Evolutionary conservation across 2,797 vertebrate species (phyloP).

Genomic region (Lophius americanus): DNA sequence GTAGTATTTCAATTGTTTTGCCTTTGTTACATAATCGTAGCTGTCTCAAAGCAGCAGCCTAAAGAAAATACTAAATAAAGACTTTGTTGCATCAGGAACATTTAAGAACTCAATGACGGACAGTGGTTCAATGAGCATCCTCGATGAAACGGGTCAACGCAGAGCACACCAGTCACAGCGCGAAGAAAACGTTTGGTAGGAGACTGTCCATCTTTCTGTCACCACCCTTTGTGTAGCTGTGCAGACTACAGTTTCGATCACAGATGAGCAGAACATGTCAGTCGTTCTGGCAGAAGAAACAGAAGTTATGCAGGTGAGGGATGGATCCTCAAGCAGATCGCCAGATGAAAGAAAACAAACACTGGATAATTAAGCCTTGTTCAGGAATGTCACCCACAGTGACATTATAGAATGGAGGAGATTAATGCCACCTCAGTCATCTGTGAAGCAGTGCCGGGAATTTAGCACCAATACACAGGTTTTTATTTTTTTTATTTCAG

Average conservation of each 20-base stretch:
- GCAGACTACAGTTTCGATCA: constrained; percentile 34
- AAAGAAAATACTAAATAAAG: constrained; percentile 29
- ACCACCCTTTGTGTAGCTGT: not conserved
- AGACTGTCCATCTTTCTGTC: too few species aligned
- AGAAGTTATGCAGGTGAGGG: constrained; percentile 16
- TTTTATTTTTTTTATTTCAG: too few species aligned
- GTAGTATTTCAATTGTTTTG: too few species aligned
- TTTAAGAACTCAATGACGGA: constrained; percentile 60
- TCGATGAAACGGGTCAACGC: constrained; percentile 41
- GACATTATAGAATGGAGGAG: constrained; percentile 4
- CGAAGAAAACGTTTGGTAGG: too few species aligned
- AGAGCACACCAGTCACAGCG: too few species aligned
- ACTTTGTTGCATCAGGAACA: constrained; percentile 63
- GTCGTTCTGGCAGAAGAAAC: constrained; percentile 44
- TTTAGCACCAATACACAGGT: too few species aligned
- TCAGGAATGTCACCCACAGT: constrained; percentile 30
- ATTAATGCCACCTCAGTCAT: too few species aligned
- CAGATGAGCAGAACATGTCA: constrained; percentile 41
- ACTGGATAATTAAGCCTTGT: constrained; percentile 17
- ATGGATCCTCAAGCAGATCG: too few species aligned
- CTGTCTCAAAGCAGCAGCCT: too few species aligned
- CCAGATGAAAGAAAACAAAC: constrained; percentile 17
- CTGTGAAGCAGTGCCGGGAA: too few species aligned
- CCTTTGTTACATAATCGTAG: too few species aligned
- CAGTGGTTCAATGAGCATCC: constrained; percentile 47